Conservation (phyloP, 2,113 vertebrate genomes). For the Ovis aries region ARS-UI_Ramb_v3.0 NC_056072.1:49547001-49547500, state of each 20-base stretch:
- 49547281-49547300: not conserved
- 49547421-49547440: not conserved
- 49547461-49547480: not conserved
- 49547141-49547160: not conserved
- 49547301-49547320: not conserved
- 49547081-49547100: not conserved
- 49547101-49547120: not conserved
- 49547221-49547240: not conserved
- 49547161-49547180: not conserved
- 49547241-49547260: not conserved
- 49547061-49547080: not conserved
- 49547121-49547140: not conserved
- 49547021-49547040: not conserved
- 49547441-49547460: not conserved
- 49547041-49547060: not conserved
- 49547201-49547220: not conserved
- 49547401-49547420: not conserved
- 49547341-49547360: not conserved
- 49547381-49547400: not conserved
- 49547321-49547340: not conserved
- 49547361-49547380: not conserved
- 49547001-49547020: not conserved
- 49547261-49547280: not conserved
- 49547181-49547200: not conserved
- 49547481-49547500: not conserved